These are phyloP conservation scores for Amphiprion ocellaris DNA, from an alignment of 2,113 vertebrate genomes.

Conservation along the genomic window DNA sequence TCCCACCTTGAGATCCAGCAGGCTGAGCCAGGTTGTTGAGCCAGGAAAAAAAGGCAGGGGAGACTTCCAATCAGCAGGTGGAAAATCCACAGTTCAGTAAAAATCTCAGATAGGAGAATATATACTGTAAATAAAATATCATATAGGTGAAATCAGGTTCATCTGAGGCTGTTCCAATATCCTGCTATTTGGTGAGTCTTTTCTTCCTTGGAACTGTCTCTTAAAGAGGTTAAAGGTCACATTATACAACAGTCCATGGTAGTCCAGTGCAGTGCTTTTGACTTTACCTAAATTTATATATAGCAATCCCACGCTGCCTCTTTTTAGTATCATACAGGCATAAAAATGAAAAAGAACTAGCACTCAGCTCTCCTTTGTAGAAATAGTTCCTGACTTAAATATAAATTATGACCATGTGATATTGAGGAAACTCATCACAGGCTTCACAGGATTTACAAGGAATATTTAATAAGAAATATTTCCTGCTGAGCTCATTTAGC, in stretches of 20 bases:
- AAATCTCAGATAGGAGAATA: conserved; percentile 31
- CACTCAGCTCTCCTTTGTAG: not conserved
- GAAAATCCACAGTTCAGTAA: conserved; percentile 32
- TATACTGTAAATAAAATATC: conserved; percentile 37
- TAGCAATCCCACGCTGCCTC: conserved; percentile 1
- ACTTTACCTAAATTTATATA: not conserved
- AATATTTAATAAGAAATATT: conserved; percentile 53
- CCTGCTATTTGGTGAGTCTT: conserved; percentile 2
- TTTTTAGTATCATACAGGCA: not conserved
- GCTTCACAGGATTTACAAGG: conserved; percentile 8
- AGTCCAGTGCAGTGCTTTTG: not conserved
- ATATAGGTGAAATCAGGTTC: conserved; percentile 23
- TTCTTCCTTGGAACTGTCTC: not conserved
- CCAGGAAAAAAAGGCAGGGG: conserved; percentile 6
- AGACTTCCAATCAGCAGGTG: conserved; percentile 23
- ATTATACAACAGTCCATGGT: not conserved
- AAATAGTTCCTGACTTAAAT: conserved; percentile 14
- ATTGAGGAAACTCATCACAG: conserved; percentile 35
- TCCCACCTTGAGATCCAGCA: conserved; percentile 43
- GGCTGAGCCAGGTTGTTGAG: conserved; percentile 23
- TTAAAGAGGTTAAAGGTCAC: conserved; percentile 4
- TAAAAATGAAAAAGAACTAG: not conserved
- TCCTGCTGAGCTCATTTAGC: conserved; percentile 57
- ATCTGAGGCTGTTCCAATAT: conserved; percentile 29
- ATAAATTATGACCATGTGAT: conserved; percentile 12